These are phyloP conservation scores for Aepyceros melampus DNA, from an alignment of 2,113 vertebrate species.

Conservation along the genomic window DNA sequence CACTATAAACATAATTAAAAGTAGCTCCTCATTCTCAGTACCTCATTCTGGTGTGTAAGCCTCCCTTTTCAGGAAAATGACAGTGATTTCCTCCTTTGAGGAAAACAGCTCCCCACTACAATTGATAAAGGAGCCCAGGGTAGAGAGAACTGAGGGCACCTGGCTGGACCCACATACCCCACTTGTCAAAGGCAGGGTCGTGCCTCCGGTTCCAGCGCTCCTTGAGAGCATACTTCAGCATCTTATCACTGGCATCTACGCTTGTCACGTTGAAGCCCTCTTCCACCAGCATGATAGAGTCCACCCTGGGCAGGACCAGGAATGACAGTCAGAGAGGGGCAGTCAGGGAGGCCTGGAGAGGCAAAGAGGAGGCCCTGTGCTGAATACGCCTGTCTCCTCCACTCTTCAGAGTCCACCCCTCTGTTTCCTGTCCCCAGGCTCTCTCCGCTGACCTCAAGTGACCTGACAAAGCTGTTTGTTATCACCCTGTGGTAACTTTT, in stretches of 20 bases:
- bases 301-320: conserved; percentile 83
- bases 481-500: neutral
- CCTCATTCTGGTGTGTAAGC: neutral
- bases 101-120: neutral
- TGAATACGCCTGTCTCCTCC: neutral
- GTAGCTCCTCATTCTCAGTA: neutral
- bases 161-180: conserved; percentile 82
- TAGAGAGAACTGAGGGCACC: neutral
- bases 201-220: conserved; percentile 94
- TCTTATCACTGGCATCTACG: conserved; percentile 98
- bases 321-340: neutral
- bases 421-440: neutral
- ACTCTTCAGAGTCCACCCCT: neutral
- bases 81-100: neutral
- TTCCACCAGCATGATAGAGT: conserved; percentile 98
- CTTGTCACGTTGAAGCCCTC: conserved; percentile 93
- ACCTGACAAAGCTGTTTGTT: neutral
- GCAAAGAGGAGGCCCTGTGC: neutral
- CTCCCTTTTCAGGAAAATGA: neutral
- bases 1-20: neutral
- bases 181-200: conserved; percentile 92
- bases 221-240: conserved; percentile 97
- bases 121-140: neutral
- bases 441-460: neutral
- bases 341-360: neutral